Conservation (phyloP, 1,140 invertebrate genomes). For the Drosophila ananassae region DNA sequence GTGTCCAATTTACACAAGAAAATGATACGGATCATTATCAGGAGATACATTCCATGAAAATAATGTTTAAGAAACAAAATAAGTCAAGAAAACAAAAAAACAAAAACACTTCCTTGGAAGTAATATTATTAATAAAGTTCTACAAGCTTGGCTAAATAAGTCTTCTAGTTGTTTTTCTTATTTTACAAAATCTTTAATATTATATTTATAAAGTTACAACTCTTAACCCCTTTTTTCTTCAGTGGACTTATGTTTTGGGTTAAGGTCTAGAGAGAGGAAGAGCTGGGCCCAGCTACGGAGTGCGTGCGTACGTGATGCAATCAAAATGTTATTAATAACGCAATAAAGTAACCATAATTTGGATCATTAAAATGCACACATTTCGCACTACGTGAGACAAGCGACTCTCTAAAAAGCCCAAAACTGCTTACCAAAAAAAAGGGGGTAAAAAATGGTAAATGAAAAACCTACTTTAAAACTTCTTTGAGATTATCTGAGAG, state of each 20-base stretch:
- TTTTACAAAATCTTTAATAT: too few relatives aligned
- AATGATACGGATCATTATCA: not conserved
- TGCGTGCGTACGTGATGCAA: conserved; percentile 79
- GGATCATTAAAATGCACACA: conserved; percentile 79
- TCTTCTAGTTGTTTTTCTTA: too few relatives aligned
- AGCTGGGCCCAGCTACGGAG: conserved; percentile 9
- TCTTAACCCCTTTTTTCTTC: not conserved
- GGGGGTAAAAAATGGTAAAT: conserved; percentile 16
- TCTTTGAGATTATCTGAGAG: conserved; percentile 6
- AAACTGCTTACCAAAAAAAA: conserved; percentile 19
- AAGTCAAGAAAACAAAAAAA: not conserved
- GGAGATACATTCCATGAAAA: not conserved
- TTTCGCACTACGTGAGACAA: conserved; percentile 66
- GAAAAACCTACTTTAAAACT: conserved; percentile 35
- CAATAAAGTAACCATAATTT: conserved; percentile 82
- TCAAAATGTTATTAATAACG: conserved; percentile 83
- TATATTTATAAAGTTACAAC: too few relatives aligned
- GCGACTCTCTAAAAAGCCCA: conserved; percentile 13
- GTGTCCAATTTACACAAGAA: conserved; percentile 12
- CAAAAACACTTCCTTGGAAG: not conserved
- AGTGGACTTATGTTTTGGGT: conserved; percentile 4
- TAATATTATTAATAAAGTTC: too few relatives aligned
- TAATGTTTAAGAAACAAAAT: not conserved
- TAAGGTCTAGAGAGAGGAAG: conserved; percentile 25
- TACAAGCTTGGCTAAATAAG: too few relatives aligned